Conservation (phyloP, 2,888 invertebrate genomes). For the Campoletis raptor region DNA sequence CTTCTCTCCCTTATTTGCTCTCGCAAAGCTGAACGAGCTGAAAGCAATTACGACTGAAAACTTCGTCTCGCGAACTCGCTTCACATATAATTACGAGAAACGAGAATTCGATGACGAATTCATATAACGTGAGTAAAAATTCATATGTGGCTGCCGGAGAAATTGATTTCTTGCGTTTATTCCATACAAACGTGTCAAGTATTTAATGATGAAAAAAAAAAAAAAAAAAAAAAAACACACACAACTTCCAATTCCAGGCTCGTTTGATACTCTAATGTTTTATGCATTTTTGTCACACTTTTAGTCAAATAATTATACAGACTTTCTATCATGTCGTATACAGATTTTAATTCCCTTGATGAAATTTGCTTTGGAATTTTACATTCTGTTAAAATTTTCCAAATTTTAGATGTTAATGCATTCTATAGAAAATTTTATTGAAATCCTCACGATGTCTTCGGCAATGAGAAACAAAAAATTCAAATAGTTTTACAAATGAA, state of each 20-base stretch:
- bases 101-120: conserved; percentile 36
- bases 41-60: conserved; percentile 25
- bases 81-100: conserved; percentile 51
- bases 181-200: background rate
- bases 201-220: background rate
- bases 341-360: background rate
- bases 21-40: conserved; percentile 4
- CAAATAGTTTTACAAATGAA: background rate
- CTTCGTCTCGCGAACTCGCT: conserved; percentile 33
- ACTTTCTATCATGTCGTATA: background rate
- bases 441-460: background rate
- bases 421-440: background rate
- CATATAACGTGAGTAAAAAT: background rate
- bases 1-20: background rate
- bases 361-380: background rate
- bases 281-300: conserved; percentile 12
- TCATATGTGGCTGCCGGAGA: background rate
- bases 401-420: background rate
- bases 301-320: background rate
- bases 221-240: background rate
- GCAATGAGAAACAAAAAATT: background rate
- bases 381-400: background rate
- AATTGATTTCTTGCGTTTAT: conserved; percentile 21
- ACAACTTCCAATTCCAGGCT: background rate
- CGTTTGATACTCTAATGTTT: background rate